These are phyloP conservation scores for Psilopsiagon aurifrons DNA, from an alignment of 2,113 vertebrate genomes.

Conservation along the genomic window DNA sequence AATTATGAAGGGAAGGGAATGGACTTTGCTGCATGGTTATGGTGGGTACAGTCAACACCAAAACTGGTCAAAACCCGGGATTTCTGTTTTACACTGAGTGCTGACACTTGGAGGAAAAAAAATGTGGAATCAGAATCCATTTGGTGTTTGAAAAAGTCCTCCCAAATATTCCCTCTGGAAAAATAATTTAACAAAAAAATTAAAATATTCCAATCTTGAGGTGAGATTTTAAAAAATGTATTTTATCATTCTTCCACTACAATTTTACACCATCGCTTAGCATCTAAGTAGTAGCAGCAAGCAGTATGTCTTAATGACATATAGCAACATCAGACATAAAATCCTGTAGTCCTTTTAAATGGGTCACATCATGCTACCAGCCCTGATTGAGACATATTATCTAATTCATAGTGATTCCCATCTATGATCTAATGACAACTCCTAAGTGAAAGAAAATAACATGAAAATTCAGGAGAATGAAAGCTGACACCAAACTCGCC, in stretches of 20 bases:
- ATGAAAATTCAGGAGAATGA: not conserved
- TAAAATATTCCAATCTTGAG: not conserved
- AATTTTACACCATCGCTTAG: not conserved
- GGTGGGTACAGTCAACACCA: not conserved
- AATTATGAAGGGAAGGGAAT: not conserved
- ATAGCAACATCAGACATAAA: not conserved
- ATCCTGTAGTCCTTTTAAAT: not conserved
- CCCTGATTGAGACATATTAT: not conserved
- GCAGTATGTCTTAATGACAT: not conserved
- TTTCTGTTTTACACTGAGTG: not conserved
- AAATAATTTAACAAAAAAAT: not conserved
- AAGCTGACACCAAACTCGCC: not conserved
- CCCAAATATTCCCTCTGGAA: not conserved
- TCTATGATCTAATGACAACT: not conserved
- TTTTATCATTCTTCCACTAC: not conserved
- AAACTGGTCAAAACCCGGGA: not conserved
- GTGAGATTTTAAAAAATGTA: not conserved
- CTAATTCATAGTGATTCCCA: not conserved
- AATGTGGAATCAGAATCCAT: not conserved
- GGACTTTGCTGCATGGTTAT: slow-evolving; percentile 13
- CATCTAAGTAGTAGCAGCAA: not conserved
- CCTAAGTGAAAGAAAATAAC: not conserved
- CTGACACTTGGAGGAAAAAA: not conserved
- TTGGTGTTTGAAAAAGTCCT: not conserved
- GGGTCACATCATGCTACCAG: not conserved